These are phyloP conservation scores for Falco biarmicus DNA, from an alignment of 2,797 vertebrate genomes.

Conservation along the genomic window DNA sequence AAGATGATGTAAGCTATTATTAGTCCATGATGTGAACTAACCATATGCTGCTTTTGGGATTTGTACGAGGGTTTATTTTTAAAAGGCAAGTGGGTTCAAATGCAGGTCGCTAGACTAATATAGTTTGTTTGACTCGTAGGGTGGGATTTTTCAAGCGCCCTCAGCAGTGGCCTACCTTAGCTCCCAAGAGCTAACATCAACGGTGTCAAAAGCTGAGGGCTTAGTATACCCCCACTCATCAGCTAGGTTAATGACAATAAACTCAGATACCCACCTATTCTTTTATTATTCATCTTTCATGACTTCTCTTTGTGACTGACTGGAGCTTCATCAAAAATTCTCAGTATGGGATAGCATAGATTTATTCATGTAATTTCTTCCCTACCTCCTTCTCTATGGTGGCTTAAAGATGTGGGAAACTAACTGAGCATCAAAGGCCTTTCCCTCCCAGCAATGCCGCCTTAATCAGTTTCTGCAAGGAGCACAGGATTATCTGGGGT, in stretches of 20 bases:
- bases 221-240: neutral
- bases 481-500: neutral
- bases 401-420: neutral
- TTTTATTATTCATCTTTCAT: neutral
- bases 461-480: neutral
- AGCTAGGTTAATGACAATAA: neutral
- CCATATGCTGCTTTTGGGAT: slow-evolving; percentile 59
- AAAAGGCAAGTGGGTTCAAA: slow-evolving; percentile 64
- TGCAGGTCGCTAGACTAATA: slow-evolving; percentile 60
- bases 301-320: neutral
- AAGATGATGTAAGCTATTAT: slow-evolving; percentile 71
- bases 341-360: neutral
- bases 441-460: neutral
- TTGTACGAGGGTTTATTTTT: slow-evolving; percentile 61
- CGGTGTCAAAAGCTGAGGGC: neutral
- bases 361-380: neutral
- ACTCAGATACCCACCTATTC: neutral
- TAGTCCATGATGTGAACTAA: slow-evolving; percentile 68
- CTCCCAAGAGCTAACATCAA: neutral
- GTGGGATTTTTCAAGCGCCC: slow-evolving; percentile 40
- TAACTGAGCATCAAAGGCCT: neutral
- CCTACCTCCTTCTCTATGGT: neutral
- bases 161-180: slow-evolving; percentile 7
- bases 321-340: neutral
- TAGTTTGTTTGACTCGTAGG: slow-evolving; percentile 37